Conservation (phyloP, 2,797 vertebrate genomes). For the Poeciliopsis infans region DNA sequence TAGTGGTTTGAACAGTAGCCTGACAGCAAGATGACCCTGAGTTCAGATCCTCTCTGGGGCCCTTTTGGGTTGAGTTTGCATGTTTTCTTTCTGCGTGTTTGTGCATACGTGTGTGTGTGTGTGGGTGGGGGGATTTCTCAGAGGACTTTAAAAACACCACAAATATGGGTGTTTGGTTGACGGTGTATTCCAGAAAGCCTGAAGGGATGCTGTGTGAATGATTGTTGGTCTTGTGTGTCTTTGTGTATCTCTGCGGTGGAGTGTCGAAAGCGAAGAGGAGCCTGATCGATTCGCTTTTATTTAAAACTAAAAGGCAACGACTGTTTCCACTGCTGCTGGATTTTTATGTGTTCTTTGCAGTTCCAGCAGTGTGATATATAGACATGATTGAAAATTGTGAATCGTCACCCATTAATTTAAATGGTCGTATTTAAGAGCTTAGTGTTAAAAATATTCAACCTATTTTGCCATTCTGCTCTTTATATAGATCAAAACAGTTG, state of each 20-base stretch:
- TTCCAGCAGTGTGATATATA: background rate
- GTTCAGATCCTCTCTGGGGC: constrained; percentile 1
- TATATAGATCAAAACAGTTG: background rate
- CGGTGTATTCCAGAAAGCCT: background rate
- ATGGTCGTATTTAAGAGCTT: background rate
- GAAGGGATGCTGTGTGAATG: background rate
- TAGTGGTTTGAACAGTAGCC: background rate
- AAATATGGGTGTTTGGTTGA: background rate
- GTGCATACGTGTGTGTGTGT: background rate
- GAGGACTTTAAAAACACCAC: background rate
- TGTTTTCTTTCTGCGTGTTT: background rate
- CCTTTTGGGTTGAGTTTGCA: background rate
- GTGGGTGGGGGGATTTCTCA: background rate
- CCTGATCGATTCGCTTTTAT: background rate
- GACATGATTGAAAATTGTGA: background rate
- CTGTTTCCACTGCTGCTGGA: background rate
- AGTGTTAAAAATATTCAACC: background rate
- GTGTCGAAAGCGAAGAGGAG: background rate
- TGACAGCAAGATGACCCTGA: background rate
- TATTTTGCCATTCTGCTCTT: background rate
- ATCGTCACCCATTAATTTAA: background rate
- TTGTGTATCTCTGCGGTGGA: background rate
- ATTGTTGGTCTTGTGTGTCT: background rate
- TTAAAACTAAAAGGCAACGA: background rate
- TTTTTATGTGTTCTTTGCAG: background rate